Evolutionary conservation across 2,888 invertebrate species (phyloP).

Genomic region (Cryptophagus acutangulus): DNA sequence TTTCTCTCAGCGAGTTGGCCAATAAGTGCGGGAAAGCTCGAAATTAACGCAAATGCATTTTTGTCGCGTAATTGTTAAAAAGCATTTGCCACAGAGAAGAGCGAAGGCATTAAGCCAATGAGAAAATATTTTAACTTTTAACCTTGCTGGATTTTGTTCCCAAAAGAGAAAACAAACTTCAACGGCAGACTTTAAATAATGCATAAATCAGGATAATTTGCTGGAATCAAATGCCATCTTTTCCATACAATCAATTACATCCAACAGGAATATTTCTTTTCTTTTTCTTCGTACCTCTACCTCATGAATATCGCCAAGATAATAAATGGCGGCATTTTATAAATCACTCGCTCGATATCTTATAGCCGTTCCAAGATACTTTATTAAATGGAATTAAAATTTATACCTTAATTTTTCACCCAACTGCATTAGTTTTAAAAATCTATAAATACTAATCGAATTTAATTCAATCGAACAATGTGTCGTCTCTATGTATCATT

Average conservation of each 20-base stretch:
- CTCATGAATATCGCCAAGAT: slow-evolving; percentile 38
- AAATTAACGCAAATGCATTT: slow-evolving; percentile 4
- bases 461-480: no score
- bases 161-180: slow-evolving; percentile 21
- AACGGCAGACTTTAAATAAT: slow-evolving; percentile 26
- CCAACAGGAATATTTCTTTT: slow-evolving; percentile 34
- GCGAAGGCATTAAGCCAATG: slow-evolving; percentile 13
- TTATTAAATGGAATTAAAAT: slow-evolving; percentile 38
- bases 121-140: slow-evolving; percentile 20
- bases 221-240: slow-evolving; percentile 39
- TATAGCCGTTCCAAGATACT: slow-evolving; percentile 22
- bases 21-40: no score
- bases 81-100: slow-evolving; percentile 4
- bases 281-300: slow-evolving; percentile 29
- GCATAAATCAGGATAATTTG: slow-evolving; percentile 40
- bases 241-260: slow-evolving; percentile 42
- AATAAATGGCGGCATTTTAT: slow-evolving; percentile 39
- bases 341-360: slow-evolving; percentile 39
- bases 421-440: no score
- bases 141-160: no score
- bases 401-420: no score
- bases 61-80: slow-evolving; percentile 6
- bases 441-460: no score
- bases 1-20: no score
- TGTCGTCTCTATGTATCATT: no score